Evolutionary conservation across 2,113 vertebrate genomes (phyloP).

Genomic region (Catharus bicknelli): DNA sequence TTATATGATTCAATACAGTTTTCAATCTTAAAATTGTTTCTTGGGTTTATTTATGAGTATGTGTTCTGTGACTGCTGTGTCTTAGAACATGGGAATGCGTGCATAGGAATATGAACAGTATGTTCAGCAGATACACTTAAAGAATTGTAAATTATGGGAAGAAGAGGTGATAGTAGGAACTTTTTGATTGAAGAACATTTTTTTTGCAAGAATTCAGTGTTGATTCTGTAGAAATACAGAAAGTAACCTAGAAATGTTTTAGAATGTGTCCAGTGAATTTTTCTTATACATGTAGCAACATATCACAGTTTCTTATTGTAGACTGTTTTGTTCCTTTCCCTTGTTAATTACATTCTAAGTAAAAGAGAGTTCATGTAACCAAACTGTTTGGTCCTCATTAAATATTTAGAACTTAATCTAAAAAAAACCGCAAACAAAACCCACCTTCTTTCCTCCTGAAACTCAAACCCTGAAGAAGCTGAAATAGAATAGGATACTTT

Average conservation of each 20-base stretch:
- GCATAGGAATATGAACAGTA: background rate
- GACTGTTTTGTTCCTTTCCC: background rate
- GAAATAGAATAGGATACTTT: background rate
- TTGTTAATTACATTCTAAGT: background rate
- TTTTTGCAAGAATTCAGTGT: background rate
- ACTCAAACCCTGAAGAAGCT: background rate
- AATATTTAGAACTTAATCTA: constrained; percentile 32
- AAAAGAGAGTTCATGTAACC: background rate
- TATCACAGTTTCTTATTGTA: background rate
- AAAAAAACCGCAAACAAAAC: background rate
- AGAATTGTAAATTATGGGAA: background rate
- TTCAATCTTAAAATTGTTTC: background rate
- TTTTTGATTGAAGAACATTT: background rate
- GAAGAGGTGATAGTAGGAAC: background rate
- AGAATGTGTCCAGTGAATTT: background rate
- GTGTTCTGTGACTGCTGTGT: background rate
- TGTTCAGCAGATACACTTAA: background rate
- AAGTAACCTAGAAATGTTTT: background rate
- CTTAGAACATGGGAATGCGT: background rate
- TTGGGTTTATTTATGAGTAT: background rate
- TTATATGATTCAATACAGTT: background rate
- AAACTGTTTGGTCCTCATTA: background rate
- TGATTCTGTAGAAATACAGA: background rate
- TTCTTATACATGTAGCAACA: background rate
- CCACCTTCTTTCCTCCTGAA: background rate